A percentile compares a stretch with the other conserved stretches of the same genome.
Evolutionary conservation across 2,797 vertebrate species (phyloP).

Genomic region (Jordanella pulchra): DNA sequence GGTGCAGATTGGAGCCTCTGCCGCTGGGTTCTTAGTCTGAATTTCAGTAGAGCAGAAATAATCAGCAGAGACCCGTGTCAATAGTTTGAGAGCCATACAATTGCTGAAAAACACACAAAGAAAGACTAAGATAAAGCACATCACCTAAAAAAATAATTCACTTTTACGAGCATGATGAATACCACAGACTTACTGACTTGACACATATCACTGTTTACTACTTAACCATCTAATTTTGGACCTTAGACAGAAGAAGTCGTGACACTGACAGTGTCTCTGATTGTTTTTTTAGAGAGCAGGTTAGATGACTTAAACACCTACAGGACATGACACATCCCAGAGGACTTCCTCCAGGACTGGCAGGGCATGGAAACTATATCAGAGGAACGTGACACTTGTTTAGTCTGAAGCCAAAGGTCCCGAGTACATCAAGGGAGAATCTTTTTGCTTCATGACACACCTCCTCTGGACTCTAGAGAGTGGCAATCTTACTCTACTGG

Average conservation of each 20-base stretch:
- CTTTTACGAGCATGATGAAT: background rate
- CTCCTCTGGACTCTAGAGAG: constrained; percentile 54
- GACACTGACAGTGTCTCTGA: background rate
- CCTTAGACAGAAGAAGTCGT: constrained; percentile 3
- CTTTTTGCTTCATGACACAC: constrained; percentile 27
- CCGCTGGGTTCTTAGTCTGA: constrained; percentile 58
- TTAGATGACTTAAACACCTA: constrained; percentile 27
- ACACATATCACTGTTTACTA: too few relatives aligned
- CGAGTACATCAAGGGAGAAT: constrained; percentile 44
- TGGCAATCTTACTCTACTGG: constrained; percentile 67
- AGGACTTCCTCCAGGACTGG: constrained; percentile 36
- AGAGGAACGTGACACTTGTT: constrained; percentile 56
- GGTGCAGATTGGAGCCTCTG: constrained; percentile 74
- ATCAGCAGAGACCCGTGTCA: constrained; percentile 62
- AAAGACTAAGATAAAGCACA: constrained; percentile 49
- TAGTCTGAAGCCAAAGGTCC: constrained; percentile 47
- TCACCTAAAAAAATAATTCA: constrained; percentile 27
- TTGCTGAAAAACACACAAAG: constrained; percentile 38
- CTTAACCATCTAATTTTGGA: background rate
- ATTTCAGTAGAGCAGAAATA: constrained; percentile 66
- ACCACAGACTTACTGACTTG: background rate
- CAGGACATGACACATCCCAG: constrained; percentile 23
- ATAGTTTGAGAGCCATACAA: constrained; percentile 40
- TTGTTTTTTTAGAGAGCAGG: constrained; percentile 15
- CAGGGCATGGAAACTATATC: constrained; percentile 45